Evolutionary conservation across 2,797 vertebrate genomes (phyloP).

Genomic region (Danionella dracula): DNA sequence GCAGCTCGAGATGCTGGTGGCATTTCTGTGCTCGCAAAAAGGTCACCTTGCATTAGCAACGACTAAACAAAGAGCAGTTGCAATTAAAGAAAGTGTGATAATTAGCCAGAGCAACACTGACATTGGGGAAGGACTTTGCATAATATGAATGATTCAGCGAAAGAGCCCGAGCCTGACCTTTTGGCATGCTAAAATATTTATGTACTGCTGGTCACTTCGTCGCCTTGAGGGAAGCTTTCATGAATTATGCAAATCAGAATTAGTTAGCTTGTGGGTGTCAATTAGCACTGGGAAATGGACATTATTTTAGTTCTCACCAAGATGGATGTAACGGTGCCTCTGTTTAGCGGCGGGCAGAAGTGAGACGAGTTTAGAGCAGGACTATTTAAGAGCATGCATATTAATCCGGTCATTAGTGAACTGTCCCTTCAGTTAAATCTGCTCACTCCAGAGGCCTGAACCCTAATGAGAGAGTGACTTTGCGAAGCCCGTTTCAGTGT

Average conservation of each 20-base stretch:
- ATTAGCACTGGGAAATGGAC: conserved; percentile 48
- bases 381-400: conserved; percentile 51
- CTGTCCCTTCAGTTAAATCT: conserved; percentile 10
- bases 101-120: conserved; percentile 58
- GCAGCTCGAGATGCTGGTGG: conserved; percentile 52
- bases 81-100: conserved; percentile 61
- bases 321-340: not conserved
- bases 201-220: conserved; percentile 53
- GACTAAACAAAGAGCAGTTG: conserved; percentile 58
- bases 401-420: conserved; percentile 45
- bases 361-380: conserved; percentile 24
- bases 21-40: conserved; percentile 59
- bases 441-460: not conserved
- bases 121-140: conserved; percentile 51
- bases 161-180: conserved; percentile 55
- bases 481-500: not conserved
- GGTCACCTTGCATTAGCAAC: conserved; percentile 66
- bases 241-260: conserved; percentile 63
- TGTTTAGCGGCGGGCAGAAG: not conserved
- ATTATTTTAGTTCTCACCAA: conserved; percentile 41
- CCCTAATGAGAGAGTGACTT: conserved; percentile 4
- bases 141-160: conserved; percentile 52
- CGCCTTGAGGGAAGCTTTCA: conserved; percentile 43
- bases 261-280: conserved; percentile 56
- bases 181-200: conserved; percentile 58